A percentile compares a stretch with the other conserved stretches of the same genome.
These are phyloP conservation scores for Eurystomus gularis DNA, from an alignment of 2,113 vertebrate genomes.

Conservation along the genomic window DNA sequence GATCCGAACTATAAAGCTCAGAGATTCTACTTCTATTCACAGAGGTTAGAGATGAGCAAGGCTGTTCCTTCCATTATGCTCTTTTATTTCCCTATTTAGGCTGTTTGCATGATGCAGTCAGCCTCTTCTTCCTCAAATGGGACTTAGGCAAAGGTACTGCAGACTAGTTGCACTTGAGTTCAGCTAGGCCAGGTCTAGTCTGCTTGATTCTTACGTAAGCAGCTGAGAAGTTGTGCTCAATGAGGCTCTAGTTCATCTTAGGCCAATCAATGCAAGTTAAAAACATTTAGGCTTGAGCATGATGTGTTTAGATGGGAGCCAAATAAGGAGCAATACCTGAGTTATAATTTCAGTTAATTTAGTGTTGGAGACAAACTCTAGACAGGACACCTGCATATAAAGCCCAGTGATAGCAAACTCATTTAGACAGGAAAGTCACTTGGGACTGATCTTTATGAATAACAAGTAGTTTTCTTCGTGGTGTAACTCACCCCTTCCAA, in stretches of 20 bases:
- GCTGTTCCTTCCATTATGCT: not conserved
- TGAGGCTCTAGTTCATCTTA: not conserved
- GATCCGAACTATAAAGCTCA: not conserved
- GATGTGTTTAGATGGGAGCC: not conserved
- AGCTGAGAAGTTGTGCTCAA: not conserved
- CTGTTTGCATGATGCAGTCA: not conserved
- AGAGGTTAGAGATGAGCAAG: fast-evolving
- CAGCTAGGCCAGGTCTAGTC: not conserved
- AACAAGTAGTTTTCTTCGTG: not conserved
- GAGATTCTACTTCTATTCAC: not conserved
- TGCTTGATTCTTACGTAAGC: not conserved
- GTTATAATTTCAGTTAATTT: not conserved
- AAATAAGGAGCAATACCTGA: not conserved
- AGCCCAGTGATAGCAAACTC: not conserved
- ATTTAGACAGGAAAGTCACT: not conserved
- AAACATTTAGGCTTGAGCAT: not conserved
- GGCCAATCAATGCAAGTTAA: not conserved
- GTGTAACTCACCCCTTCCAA: not conserved
- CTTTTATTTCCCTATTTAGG: not conserved
- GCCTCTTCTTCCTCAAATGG: not conserved
- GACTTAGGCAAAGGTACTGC: not conserved
- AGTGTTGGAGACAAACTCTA: not conserved
- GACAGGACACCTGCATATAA: not conserved
- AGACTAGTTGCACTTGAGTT: not conserved
- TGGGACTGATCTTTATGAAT: not conserved